These are phyloP conservation scores for Drosophila arawakana DNA, from an alignment of 1,140 invertebrate genomes.

Conservation along the genomic window DNA sequence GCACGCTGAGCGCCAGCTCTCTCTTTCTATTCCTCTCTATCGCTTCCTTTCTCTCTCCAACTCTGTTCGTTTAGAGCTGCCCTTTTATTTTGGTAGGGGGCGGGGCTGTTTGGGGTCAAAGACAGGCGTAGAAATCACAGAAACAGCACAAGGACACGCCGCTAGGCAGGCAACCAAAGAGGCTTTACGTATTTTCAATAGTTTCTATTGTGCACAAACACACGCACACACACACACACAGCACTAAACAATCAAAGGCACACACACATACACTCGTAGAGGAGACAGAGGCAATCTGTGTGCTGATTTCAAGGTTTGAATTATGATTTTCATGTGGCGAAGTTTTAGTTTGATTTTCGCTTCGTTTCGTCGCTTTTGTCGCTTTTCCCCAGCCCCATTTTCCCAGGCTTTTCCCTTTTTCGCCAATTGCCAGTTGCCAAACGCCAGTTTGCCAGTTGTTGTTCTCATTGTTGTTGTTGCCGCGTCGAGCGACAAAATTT, in stretches of 20 bases:
- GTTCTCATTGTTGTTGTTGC: slow-evolving; percentile 20
- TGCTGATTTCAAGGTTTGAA: slow-evolving; percentile 77
- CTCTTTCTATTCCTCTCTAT: background rate
- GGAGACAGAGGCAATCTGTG: slow-evolving; percentile 61
- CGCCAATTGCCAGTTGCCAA: background rate
- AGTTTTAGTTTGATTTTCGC: slow-evolving; percentile 81
- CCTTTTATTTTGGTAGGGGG: slow-evolving; percentile 12
- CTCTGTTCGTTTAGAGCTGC: slow-evolving; percentile 4
- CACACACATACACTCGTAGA: slow-evolving; percentile 23
- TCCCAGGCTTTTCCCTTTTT: background rate
- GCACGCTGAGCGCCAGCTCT: slow-evolving; percentile 1
- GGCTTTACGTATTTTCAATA: slow-evolving; percentile 82
- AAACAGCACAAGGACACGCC: slow-evolving; percentile 79
- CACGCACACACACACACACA: slow-evolving; percentile 38
- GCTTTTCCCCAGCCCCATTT: slow-evolving; percentile 39
- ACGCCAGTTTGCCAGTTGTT: no score
- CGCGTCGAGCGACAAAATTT: slow-evolving; percentile 73
- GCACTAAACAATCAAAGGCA: slow-evolving; percentile 59
- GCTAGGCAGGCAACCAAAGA: slow-evolving; percentile 62
- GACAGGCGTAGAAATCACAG: slow-evolving; percentile 70
- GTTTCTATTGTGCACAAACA: slow-evolving; percentile 72
- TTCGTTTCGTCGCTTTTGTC: slow-evolving; percentile 73
- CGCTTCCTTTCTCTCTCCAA: background rate
- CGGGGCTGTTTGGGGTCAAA: slow-evolving; percentile 52
- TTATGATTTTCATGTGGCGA: slow-evolving; percentile 80